Percentiles rank a stretch among this genome's conserved stretches.
phyloP scores from a whole-genome alignment of 2,797 vertebrate genomes.

The Varecia variegata region DNA sequence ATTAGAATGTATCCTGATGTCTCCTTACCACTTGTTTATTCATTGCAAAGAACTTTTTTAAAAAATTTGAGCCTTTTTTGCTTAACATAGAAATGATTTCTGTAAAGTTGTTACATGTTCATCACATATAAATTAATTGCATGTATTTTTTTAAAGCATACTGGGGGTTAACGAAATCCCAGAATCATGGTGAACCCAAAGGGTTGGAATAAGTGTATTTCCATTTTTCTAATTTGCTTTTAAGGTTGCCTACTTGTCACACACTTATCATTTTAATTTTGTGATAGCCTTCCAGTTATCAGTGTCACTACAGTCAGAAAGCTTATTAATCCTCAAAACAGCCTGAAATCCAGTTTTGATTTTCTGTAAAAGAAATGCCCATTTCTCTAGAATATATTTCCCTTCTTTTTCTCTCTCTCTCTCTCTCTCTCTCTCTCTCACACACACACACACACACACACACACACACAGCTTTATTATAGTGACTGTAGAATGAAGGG shows the following conservation, averaged over 20 bases:
- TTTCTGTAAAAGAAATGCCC: conserved; percentile 27
- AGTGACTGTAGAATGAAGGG: not conserved
- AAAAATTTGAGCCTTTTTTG: conserved; percentile 34
- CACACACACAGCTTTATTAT: not conserved
- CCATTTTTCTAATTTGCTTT: conserved; percentile 23
- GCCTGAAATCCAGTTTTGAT: not conserved
- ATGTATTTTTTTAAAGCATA: not conserved
- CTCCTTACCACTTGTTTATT: conserved; percentile 31
- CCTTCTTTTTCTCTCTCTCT: not conserved
- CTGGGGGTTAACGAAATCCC: not conserved
- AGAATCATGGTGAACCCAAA: not conserved
- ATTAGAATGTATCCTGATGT: not conserved
- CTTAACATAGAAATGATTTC: conserved; percentile 21
- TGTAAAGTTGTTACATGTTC: not conserved
- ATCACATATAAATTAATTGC: conserved; percentile 31
- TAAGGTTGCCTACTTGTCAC: conserved; percentile 20
- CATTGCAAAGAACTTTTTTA: not conserved
- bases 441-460: not conserved
- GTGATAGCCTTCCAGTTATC: not conserved
- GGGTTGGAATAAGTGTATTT: not conserved
- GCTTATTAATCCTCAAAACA: conserved; percentile 9
- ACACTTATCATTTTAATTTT: conserved; percentile 33
- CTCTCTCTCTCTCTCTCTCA: too few relatives aligned
- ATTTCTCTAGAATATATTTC: conserved; percentile 36
- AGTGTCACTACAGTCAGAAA: not conserved